These are phyloP conservation scores for Seriola rivoliana DNA, from an alignment of 2,113 vertebrate species.

Conservation along the genomic window DNA sequence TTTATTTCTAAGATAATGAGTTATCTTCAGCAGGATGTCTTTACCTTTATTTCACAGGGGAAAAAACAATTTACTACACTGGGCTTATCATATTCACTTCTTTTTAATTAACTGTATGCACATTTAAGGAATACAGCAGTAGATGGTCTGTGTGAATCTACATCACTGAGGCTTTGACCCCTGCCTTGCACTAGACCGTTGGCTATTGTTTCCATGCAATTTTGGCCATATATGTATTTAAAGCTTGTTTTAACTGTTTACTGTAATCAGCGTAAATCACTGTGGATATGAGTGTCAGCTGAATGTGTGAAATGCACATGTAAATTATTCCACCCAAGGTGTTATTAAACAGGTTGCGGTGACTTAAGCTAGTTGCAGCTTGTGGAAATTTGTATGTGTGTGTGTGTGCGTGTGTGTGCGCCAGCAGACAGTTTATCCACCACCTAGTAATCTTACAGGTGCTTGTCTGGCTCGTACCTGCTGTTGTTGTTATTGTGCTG, in stretches of 20 bases:
- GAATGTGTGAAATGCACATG: conserved; percentile 55
- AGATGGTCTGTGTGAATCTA: background rate
- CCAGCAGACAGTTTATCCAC: conserved; percentile 66
- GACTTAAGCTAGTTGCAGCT: conserved; percentile 61
- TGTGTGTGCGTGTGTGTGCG: conserved; percentile 11
- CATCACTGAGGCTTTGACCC: background rate
- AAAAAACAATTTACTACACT: no score
- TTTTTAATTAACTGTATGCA: background rate
- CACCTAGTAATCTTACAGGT: conserved; percentile 72
- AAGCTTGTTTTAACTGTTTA: conserved; percentile 66
- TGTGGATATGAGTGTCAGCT: conserved; percentile 54
- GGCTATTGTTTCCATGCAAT: conserved; percentile 38
- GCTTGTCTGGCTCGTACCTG: conserved; percentile 60
- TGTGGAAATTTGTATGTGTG: conserved; percentile 35
- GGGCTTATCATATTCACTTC: no score
- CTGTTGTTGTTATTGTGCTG: conserved; percentile 30
- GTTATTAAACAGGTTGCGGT: conserved; percentile 68
- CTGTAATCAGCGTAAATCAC: conserved; percentile 64
- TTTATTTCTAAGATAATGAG: no score
- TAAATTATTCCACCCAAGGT: conserved; percentile 65
- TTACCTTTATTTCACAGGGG: no score
- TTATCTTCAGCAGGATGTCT: no score
- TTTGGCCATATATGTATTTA: conserved; percentile 46
- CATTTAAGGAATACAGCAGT: background rate
- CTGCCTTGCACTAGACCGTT: background rate